Evolutionary conservation across 1,140 invertebrate genomes (phyloP).

Genomic region (Ostrea edulis): DNA sequence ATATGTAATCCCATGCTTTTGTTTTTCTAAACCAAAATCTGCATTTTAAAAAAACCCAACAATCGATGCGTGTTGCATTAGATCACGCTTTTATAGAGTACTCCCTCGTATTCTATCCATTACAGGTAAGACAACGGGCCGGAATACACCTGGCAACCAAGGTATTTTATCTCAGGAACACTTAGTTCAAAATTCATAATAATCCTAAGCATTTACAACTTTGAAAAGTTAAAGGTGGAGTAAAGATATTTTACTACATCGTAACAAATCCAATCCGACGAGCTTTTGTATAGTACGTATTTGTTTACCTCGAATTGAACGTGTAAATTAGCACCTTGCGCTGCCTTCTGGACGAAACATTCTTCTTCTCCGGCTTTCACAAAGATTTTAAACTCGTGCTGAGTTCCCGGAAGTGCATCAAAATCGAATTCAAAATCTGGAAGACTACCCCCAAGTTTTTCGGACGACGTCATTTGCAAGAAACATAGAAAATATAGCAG

Average conservation of each 20-base stretch:
- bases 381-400: constrained; percentile 75
- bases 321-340: constrained; percentile 67
- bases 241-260: too few relatives aligned
- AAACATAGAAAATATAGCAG: not conserved
- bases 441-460: constrained; percentile 4
- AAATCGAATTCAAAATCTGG: constrained; percentile 70
- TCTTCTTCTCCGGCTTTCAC: constrained; percentile 67
- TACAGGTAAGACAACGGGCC: not conserved
- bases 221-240: too few relatives aligned
- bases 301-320: constrained; percentile 71
- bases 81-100: too few relatives aligned
- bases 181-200: too few relatives aligned
- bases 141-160: not conserved
- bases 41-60: too few relatives aligned
- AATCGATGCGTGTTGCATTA: too few relatives aligned
- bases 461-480: not conserved
- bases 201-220: too few relatives aligned
- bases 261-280: too few relatives aligned
- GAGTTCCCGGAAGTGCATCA: constrained; percentile 72
- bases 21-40: too few relatives aligned
- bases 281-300: too few relatives aligned
- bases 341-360: constrained; percentile 72
- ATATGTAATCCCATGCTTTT: too few relatives aligned
- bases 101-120: too few relatives aligned
- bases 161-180: constrained; percentile 6